phyloP scores from a whole-genome alignment of 2,113 vertebrate genomes.

The Mustelus asterias region DNA sequence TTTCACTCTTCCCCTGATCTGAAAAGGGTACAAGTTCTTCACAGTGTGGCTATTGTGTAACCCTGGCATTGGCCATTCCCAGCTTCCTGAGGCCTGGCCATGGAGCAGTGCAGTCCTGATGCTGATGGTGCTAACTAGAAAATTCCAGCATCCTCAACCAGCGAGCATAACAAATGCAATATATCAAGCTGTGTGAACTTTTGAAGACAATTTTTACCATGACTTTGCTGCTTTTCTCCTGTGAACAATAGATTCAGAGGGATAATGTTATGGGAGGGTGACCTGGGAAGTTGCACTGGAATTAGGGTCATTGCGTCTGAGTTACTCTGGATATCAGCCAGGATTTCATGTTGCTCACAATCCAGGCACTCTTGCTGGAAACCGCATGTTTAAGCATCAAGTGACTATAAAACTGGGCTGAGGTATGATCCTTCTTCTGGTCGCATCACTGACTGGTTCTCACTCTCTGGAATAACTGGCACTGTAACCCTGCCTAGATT shows the following conservation, averaged over 20 bases:
- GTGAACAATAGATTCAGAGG: not conserved
- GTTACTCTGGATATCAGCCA: not conserved
- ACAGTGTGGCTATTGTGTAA: not conserved
- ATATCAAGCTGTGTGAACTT: not conserved
- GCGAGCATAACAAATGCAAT: not conserved
- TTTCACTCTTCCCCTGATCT: not conserved
- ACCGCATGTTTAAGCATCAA: too few relatives aligned
- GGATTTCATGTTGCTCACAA: too few relatives aligned
- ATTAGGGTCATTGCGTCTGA: not conserved
- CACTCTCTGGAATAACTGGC: not conserved
- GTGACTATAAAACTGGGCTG: too few relatives aligned
- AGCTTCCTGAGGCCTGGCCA: not conserved
- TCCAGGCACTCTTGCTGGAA: too few relatives aligned
- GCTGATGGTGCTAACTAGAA: not conserved
- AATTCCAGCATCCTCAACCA: not conserved
- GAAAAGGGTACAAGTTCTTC: not conserved
- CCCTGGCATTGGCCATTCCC: not conserved
- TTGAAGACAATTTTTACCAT: not conserved
- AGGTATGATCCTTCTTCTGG: too few relatives aligned
- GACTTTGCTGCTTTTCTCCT: not conserved
- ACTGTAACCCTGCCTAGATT: not conserved
- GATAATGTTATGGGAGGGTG: not conserved
- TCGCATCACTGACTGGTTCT: too few relatives aligned
- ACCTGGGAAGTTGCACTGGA: not conserved
- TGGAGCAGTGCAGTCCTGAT: not conserved